phyloP scores from a whole-genome alignment of 2,113 vertebrate species.

The Mugil cephalus region DNA sequence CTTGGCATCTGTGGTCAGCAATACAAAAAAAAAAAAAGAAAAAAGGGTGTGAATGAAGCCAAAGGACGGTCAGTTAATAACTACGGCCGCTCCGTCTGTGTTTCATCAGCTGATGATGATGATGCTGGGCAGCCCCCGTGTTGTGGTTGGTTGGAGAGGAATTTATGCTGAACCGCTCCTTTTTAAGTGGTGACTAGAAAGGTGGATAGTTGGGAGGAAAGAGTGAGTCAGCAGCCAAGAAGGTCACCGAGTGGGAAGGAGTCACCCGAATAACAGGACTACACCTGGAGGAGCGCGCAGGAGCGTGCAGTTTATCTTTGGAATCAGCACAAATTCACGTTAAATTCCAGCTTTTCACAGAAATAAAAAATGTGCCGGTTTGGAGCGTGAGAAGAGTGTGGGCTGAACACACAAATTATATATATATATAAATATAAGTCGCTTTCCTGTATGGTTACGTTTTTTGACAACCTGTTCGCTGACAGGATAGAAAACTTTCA shows the following conservation, averaged over 20 bases:
- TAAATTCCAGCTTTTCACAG: too few species aligned
- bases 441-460: neutral
- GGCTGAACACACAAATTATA: neutral
- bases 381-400: neutral
- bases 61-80: slow-evolving; percentile 26
- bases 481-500: slow-evolving; percentile 35
- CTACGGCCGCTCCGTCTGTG: slow-evolving; percentile 26
- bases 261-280: neutral
- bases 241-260: slow-evolving; percentile 23
- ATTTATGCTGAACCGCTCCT: slow-evolving; percentile 5
- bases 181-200: slow-evolving; percentile 27
- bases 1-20: slow-evolving; percentile 30
- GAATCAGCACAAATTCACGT: too few species aligned
- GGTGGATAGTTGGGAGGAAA: slow-evolving; percentile 19
- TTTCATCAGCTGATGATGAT: slow-evolving; percentile 45
- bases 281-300: slow-evolving; percentile 12
- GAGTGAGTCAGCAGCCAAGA: slow-evolving; percentile 29
- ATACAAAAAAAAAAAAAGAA: too few species aligned
- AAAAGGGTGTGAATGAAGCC: slow-evolving; percentile 13
- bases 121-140: neutral
- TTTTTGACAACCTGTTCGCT: slow-evolving; percentile 33
- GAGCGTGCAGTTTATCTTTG: neutral
- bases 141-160: neutral
- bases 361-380: neutral
- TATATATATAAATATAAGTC: too few species aligned